These are phyloP conservation scores for Parelbella ahira DNA, from an alignment of 2,888 invertebrate species.

Conservation along the genomic window DNA sequence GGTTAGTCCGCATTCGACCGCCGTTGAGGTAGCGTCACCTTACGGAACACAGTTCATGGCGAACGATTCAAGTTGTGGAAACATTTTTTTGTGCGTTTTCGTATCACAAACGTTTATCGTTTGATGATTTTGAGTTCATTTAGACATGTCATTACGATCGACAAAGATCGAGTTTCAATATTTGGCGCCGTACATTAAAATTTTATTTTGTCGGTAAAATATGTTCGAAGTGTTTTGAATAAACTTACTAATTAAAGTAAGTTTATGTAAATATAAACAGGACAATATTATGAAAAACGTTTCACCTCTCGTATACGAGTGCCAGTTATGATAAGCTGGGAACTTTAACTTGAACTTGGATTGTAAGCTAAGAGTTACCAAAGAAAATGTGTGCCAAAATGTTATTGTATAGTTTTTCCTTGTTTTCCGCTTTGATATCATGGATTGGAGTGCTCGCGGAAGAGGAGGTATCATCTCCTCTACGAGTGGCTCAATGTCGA, in stretches of 20 bases:
- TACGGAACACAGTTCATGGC: constrained; percentile 40
- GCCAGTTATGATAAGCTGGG: constrained; percentile 68
- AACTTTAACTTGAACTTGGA: constrained; percentile 53
- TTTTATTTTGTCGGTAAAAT: constrained; percentile 14
- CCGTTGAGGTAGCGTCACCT: constrained; percentile 61
- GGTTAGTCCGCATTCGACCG: constrained; percentile 79
- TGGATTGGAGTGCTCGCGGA: constrained; percentile 80
- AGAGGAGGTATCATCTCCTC: constrained; percentile 85
- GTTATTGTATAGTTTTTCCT: constrained; percentile 75
- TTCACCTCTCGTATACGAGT: constrained; percentile 50
- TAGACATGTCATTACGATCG: constrained; percentile 32
- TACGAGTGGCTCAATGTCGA: constrained; percentile 86
- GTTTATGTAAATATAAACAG: constrained; percentile 44
- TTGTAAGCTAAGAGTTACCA: constrained; percentile 61
- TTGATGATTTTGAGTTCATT: constrained; percentile 48
- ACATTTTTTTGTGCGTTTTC: constrained; percentile 59
- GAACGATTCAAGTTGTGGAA: constrained; percentile 71
- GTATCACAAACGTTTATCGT: constrained; percentile 48
- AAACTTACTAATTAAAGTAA: constrained; percentile 25
- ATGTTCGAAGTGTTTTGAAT: constrained; percentile 25
- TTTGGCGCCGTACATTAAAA: constrained; percentile 12
- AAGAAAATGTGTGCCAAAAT: constrained; percentile 81
- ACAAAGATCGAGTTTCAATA: constrained; percentile 4
- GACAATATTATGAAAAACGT: constrained; percentile 57
- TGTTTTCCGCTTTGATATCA: constrained; percentile 64